These are phyloP conservation scores for Alosa sapidissima DNA, from an alignment of 2,797 vertebrate genomes.

Conservation along the genomic window DNA sequence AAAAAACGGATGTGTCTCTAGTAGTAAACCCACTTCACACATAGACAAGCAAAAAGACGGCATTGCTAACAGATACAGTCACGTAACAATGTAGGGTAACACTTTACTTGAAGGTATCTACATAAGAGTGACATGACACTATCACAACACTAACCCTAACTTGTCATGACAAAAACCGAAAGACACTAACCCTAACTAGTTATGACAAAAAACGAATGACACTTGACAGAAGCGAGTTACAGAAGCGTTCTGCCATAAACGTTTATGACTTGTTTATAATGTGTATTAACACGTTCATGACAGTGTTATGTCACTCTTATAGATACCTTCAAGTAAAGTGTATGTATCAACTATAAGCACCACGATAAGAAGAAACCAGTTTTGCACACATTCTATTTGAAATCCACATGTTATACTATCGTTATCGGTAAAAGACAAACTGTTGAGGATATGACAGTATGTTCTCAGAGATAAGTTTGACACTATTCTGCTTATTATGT, in stretches of 20 bases:
- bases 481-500: background rate
- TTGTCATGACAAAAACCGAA: no score
- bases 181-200: no score
- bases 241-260: no score
- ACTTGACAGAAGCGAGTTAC: no score
- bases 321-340: no score
- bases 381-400: background rate
- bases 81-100: background rate
- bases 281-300: no score
- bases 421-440: background rate
- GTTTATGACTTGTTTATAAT: no score
- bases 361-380: background rate
- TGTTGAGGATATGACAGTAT: background rate
- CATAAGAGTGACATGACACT: no score
- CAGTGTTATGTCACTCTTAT: no score
- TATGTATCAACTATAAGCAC: background rate
- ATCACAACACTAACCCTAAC: no score
- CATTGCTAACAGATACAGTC: background rate
- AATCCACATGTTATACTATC: background rate
- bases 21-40: background rate
- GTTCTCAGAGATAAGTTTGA: background rate
- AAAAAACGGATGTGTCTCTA: background rate
- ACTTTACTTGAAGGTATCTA: no score
- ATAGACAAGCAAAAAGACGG: background rate
- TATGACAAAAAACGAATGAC: no score